These are phyloP conservation scores for Oegoconia quadripuncta DNA, from an alignment of 2,888 invertebrate species.

Conservation along the genomic window DNA sequence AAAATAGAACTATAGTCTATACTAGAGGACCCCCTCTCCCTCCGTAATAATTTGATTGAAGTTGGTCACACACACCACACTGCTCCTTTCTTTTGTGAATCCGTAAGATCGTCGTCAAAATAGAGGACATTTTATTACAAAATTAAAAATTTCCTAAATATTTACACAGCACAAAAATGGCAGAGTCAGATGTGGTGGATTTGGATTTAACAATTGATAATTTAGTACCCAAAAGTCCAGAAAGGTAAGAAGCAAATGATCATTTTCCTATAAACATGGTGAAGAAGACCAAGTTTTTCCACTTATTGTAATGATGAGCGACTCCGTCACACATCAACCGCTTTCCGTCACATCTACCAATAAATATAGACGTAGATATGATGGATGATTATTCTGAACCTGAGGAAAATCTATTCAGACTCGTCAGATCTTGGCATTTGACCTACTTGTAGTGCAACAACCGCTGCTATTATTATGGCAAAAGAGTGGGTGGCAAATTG, in stretches of 20 bases:
- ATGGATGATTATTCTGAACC: too few relatives aligned
- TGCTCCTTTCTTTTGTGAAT: conserved; percentile 47
- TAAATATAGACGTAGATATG: too few relatives aligned
- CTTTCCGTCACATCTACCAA: too few relatives aligned
- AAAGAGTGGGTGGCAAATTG: conserved; percentile 18
- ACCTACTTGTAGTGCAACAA: conserved; percentile 47
- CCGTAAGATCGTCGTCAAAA: conserved; percentile 45
- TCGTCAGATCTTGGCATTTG: conserved; percentile 61
- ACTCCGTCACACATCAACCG: too few relatives aligned
- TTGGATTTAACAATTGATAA: conserved; percentile 70
- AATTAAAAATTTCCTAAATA: conserved; percentile 24
- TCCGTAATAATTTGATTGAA: too few relatives aligned
- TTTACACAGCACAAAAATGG: conserved; percentile 47
- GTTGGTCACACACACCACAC: conserved; percentile 1
- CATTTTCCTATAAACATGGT: too few relatives aligned
- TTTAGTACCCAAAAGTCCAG: conserved; percentile 72
- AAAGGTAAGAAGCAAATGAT: conserved; percentile 54
- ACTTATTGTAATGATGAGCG: too few relatives aligned
- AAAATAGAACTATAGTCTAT: too few relatives aligned
- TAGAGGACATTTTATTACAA: conserved; percentile 38
- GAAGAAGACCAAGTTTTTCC: too few relatives aligned
- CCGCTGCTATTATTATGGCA: conserved; percentile 19
- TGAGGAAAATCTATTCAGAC: too few relatives aligned
- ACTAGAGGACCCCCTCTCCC: too few relatives aligned
- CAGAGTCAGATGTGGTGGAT: conserved; percentile 66